phyloP scores from a whole-genome alignment of 2,888 invertebrate species.

The Cotesia congregata region DNA sequence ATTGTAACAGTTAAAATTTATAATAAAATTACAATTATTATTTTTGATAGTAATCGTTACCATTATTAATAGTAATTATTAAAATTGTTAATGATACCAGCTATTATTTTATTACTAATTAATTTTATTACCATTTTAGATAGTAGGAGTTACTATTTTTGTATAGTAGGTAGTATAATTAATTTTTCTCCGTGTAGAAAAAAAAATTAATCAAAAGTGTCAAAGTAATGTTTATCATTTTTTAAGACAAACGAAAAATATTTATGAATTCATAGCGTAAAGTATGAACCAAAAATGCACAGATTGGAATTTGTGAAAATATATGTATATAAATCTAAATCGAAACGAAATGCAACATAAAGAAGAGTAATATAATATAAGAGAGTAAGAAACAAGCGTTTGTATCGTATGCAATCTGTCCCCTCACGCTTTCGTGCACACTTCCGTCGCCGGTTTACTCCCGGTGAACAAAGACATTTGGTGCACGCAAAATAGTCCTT shows the following conservation, averaged over 20 bases:
- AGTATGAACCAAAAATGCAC: neutral
- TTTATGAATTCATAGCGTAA: no score
- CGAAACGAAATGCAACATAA: neutral
- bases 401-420: constrained; percentile 32
- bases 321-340: neutral
- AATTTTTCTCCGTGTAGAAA: no score
- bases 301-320: neutral
- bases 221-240: no score
- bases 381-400: constrained; percentile 16
- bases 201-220: neutral
- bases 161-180: no score
- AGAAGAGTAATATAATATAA: constrained; percentile 19
- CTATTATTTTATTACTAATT: no score
- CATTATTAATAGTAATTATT: no score
- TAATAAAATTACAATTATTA: no score
- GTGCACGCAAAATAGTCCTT: constrained; percentile 24
- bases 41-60: no score
- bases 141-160: no score
- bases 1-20: no score
- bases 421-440: constrained; percentile 27
- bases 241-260: neutral
- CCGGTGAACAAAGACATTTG: constrained; percentile 32
- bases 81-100: no score
- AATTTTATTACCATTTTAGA: no score
- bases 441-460: constrained; percentile 24